phyloP scores from a whole-genome alignment of 2,113 vertebrate genomes.

The Collichthys lucidus region DNA sequence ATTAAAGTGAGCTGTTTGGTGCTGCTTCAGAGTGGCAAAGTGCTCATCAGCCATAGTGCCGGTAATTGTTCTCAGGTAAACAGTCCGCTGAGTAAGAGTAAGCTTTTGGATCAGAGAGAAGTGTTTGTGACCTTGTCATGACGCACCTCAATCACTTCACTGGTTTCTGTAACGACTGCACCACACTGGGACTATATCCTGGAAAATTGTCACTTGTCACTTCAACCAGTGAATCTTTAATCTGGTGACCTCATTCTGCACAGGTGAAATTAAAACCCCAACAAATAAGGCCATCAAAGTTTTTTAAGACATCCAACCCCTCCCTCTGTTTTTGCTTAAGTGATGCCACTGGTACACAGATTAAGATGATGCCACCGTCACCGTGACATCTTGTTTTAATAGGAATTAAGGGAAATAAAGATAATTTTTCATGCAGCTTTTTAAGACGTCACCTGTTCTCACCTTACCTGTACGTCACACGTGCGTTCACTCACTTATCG shows the following conservation, averaged over 20 bases:
- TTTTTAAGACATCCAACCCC: background rate
- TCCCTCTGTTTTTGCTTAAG: background rate
- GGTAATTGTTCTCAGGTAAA: background rate
- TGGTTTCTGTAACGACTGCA: background rate
- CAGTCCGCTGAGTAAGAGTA: background rate
- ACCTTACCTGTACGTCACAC: background rate
- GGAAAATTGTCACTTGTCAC: background rate
- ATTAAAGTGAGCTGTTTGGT: background rate
- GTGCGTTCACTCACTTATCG: no score
- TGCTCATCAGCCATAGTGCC: background rate
- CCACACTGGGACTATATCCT: background rate
- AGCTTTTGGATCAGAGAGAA: background rate
- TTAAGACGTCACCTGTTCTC: background rate
- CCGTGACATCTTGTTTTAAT: background rate
- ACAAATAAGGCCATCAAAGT: background rate
- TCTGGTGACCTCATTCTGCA: background rate
- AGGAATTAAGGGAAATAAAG: background rate
- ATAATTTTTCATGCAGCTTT: background rate
- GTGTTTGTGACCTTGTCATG: background rate
- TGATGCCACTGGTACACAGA: background rate
- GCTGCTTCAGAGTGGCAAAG: background rate
- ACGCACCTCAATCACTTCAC: background rate
- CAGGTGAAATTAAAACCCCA: background rate
- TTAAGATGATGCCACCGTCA: background rate
- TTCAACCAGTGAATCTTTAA: constrained; percentile 15